Percentiles rank a stretch among this genome's conserved stretches.
phyloP scores from a whole-genome alignment of 2,888 invertebrate genomes.

The Cyrtodaria siliqua region DNA sequence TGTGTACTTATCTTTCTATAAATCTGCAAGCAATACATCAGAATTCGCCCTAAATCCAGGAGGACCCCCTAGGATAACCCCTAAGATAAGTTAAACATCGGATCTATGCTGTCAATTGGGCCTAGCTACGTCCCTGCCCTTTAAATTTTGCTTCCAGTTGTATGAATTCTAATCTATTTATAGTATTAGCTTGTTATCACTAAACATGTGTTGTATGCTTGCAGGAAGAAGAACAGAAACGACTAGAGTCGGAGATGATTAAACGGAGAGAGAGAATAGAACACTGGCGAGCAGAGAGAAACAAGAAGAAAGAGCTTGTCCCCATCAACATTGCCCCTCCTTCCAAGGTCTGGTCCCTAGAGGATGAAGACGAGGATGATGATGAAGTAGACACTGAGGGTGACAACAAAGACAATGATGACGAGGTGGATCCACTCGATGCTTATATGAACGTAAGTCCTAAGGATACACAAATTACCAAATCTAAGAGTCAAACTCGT shows the following conservation, averaged over 20 bases:
- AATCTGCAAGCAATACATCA: no score
- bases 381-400: constrained; percentile 87
- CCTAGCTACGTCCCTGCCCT: no score
- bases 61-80: no score
- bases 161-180: no score
- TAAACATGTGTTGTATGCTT: neutral
- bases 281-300: constrained; percentile 97
- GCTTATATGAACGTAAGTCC: constrained; percentile 97
- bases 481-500: no score
- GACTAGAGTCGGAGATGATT: constrained; percentile 96
- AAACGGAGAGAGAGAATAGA: constrained; percentile 98
- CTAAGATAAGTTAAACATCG: no score
- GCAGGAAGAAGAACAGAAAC: constrained; percentile 85
- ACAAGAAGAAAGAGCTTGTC: constrained; percentile 93
- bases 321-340: constrained; percentile 79
- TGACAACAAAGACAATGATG: constrained; percentile 72
- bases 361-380: constrained; percentile 96
- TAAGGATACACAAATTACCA: no score
- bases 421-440: constrained; percentile 93
- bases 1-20: no score
- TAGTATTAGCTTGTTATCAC: no score
- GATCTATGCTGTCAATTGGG: no score
- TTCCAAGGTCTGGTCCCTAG: constrained; percentile 96
- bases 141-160: no score
- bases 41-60: no score